phyloP scores from a whole-genome alignment of 2,797 vertebrate species.

The Chaetodon trifasciatus region DNA sequence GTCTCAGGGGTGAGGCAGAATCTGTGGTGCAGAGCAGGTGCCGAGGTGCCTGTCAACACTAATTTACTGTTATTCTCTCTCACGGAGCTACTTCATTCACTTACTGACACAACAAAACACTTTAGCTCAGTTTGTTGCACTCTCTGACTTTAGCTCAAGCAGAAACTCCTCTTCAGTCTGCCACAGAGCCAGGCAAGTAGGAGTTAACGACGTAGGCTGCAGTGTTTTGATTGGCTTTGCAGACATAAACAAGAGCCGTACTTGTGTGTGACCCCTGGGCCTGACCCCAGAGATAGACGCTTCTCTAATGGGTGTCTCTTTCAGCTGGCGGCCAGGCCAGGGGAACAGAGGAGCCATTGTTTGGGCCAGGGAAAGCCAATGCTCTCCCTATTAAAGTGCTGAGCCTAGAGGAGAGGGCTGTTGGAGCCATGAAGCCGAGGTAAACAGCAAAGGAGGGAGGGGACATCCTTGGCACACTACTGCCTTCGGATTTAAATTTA shows the following conservation, averaged over 20 bases:
- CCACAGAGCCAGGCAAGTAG: conserved; percentile 59
- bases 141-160: conserved; percentile 33
- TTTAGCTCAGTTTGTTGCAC: conserved; percentile 44
- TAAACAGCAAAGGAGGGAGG: conserved; percentile 54
- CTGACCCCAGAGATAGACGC: conserved; percentile 88
- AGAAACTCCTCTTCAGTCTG: conserved; percentile 51
- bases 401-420: conserved; percentile 68
- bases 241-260: conserved; percentile 88
- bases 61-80: conserved; percentile 55
- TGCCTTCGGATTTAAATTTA: conserved; percentile 38
- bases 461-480: conserved; percentile 46
- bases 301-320: conserved; percentile 89
- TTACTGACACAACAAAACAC: conserved; percentile 42
- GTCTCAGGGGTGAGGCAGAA: conserved; percentile 13
- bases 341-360: conserved; percentile 88
- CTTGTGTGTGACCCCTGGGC: conserved; percentile 84
- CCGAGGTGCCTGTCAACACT: conserved; percentile 55
- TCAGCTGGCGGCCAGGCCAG: conserved; percentile 77
- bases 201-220: conserved; percentile 79
- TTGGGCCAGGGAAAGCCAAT: conserved; percentile 77
- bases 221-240: conserved; percentile 86
- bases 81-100: conserved; percentile 53
- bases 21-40: conserved; percentile 63
- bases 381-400: conserved; percentile 82
- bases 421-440: conserved; percentile 56